These are phyloP conservation scores for Ardeotis arabs DNA, from an alignment of 2,113 vertebrate species.

Conservation along the genomic window DNA sequence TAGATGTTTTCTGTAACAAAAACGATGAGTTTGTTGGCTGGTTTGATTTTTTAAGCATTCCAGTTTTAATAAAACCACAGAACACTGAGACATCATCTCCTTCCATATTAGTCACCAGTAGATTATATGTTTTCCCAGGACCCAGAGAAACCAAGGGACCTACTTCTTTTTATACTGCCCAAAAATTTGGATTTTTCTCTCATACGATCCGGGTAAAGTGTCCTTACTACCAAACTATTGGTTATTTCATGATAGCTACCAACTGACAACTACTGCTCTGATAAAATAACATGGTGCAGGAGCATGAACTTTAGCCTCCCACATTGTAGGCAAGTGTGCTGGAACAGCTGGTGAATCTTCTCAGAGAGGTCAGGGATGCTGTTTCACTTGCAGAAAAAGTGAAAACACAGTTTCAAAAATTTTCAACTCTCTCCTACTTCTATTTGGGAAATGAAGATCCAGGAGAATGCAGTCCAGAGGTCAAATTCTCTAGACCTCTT, in stretches of 20 bases:
- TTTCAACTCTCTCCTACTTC: not conserved
- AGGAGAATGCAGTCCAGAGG: not conserved
- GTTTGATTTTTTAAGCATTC: not conserved
- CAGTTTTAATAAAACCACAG: not conserved
- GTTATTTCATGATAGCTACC: not conserved
- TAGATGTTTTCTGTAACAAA: not conserved
- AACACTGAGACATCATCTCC: not conserved
- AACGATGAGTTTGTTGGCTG: not conserved
- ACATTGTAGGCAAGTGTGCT: not conserved
- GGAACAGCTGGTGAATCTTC: not conserved
- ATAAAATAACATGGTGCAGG: rapidly evolving
- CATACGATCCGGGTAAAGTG: not conserved
- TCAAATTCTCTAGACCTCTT: not conserved
- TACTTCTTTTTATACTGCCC: not conserved
- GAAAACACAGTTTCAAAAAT: not conserved
- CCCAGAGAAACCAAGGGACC: not conserved
- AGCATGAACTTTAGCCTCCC: not conserved
- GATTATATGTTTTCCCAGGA: not conserved
- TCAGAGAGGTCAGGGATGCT: not conserved
- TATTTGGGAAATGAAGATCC: not conserved
- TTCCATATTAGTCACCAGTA: not conserved
- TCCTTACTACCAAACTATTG: not conserved
- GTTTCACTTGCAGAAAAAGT: not conserved
- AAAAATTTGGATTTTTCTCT: not conserved
- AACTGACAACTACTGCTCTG: not conserved